phyloP scores from a whole-genome alignment of 2,113 vertebrate species.

The Crotalus viridis region DNA sequence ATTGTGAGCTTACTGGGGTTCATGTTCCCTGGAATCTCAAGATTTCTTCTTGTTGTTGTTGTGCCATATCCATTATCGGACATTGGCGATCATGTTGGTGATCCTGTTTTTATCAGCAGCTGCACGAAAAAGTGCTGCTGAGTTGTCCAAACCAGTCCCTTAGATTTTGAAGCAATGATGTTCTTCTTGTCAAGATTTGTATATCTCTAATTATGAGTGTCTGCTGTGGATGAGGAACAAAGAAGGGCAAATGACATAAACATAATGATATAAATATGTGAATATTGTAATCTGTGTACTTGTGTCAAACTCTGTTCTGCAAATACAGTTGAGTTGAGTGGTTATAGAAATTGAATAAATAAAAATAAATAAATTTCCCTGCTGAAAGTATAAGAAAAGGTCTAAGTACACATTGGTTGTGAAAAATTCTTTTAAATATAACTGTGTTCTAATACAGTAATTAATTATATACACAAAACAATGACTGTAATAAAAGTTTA shows the following conservation, averaged over 20 bases:
- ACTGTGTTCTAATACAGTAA: constrained; percentile 6
- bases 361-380: background rate
- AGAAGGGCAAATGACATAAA: background rate
- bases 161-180: too few relatives aligned
- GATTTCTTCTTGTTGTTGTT: background rate
- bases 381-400: background rate
- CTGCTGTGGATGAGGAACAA: background rate
- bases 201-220: background rate
- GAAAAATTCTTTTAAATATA: background rate
- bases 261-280: background rate
- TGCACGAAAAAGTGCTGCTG: too few relatives aligned
- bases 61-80: too few relatives aligned
- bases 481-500: constrained; percentile 23
- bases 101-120: too few relatives aligned
- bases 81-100: too few relatives aligned
- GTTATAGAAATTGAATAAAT: background rate
- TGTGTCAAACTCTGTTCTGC: background rate
- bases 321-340: background rate
- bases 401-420: background rate
- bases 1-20: background rate
- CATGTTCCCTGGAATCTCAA: background rate
- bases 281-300: background rate
- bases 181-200: background rate
- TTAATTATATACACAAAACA: constrained; percentile 33
- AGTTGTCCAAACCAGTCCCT: too few relatives aligned